Base-by-base conservation (phyloP, 2,888 invertebrate species). In the Aphidoletes aphidimyza region DNA sequence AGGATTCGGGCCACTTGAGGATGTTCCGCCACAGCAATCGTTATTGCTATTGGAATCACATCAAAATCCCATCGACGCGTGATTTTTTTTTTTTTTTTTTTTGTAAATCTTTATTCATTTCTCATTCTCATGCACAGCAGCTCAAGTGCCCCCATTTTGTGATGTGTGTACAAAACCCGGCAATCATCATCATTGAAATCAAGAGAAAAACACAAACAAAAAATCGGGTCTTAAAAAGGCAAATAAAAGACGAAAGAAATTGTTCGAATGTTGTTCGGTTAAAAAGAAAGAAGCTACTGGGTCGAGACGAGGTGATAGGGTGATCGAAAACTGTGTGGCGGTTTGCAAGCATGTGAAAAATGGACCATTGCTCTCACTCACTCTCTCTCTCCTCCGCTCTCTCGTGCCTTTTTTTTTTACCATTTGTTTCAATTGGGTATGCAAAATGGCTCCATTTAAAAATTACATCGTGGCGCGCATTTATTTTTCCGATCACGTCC, bases 371-470 rank as follows among this genome's bases (percentile, higher is more conserved):
- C 49, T 49, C 49, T 8, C 19, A 11, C 49, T 49, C 49, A 3
- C 9, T 9, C n/a, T 19, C 17, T 54, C 8, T 54, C n/a, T 19
- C 69, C 14, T 30, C 14, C 69, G 0, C 69, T 1, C 14, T 30
- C 30, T 69, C 69, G 14, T 1, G 8, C 30, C 11, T 54, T 26
- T 22, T n/a, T 26, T 47, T 54, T 22, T 22, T n/a, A 22, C 22
- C 30, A 69, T 69, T 69, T 69, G 34, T 69, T 69, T 69, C 69
- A 69, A 69, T 69, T 69, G 69, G 17, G 3, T 69, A 69, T 69
- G 69, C 69, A 69, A 69, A 69, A 69, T 69, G 69, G 30, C 69
- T 69, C 69, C 69, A 69, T 69, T 69, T 69, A 69, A 69, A 69
- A 69, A 69, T 69, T 69, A 69, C 69, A 69, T 69, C 69, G 69